Base-by-base conservation (phyloP, 2,888 invertebrate genomes). In the Tachystola acroxantha region DNA sequence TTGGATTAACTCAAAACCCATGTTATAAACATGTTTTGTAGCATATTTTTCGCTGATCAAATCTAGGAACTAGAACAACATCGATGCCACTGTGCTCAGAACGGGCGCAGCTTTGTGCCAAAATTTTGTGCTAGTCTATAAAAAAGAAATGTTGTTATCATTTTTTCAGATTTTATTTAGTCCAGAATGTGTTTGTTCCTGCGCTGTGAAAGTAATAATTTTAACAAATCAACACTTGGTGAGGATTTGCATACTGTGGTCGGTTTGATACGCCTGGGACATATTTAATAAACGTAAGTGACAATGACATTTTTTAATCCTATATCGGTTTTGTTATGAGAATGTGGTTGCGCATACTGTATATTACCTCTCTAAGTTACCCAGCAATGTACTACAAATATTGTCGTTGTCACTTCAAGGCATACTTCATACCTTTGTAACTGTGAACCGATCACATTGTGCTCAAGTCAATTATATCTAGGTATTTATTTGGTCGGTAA, bases 91-190 rank as follows among this genome's bases (percentile, higher is more conserved):
- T 77, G 80, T 66, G 72, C 70, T 63, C 64, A 50, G 64, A 45
- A 7, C 50, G 59, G 66, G 70, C 74, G 70, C 79, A 77, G 84
- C 72, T 77, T 80, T 81, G 86, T 86, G 86, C 86, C 86, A 86
- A 86, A 86, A 85, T 86, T 84, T 77, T 69, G 80, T 85, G 72
- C 86, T 86, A 86, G 86, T 86, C 86, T 79, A 73, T 69, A 70
- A 72, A 79, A 80, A 69, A 48, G 39, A 66, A 75, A 79, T 75
- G 78, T 82, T 86, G 82, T 86, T 84, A 85, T 84, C 77, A 77
- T 81, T 81, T 70, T 32, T 84, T 82, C 85, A 86, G 79, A 86
- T 86, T 86, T 86, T 85, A 86, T 85, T 84, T 78, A 84, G 80
- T 82, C 82, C 85, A 81, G 75, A 82, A 82, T 85, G 76, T 73